Base-by-base conservation (phyloP, 2,888 invertebrate species). In the Acleris literana region DNA sequence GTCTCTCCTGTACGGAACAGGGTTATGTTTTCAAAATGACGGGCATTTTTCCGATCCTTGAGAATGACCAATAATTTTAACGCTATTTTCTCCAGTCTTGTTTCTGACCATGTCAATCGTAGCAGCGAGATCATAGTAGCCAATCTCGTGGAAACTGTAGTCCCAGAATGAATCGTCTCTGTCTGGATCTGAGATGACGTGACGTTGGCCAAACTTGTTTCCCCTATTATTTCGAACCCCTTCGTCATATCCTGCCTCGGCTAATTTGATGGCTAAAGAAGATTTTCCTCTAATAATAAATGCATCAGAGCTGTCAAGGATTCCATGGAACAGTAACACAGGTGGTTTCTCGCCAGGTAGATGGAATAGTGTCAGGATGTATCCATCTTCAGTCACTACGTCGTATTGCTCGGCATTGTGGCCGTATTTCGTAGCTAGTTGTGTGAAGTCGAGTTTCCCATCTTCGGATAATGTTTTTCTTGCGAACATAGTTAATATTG, bases 341-440 rank as follows among this genome's bases (percentile, higher is more conserved):
- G 79, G 76, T 5, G 64, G 63, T 1, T 60, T 67, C 22, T 74
- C 20, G 1, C 79, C 80, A 7, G 69, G 72, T 6, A 84, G 64
- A 16, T 72, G 70, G 57, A 72, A 80, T 0, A 81, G 17, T 5
- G 70, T 73, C 13, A 82, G 68, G 5, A 77, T 74, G 65, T 83
- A 83, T 6, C 78, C 79, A 52, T 84, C 84, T 25, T 79, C 73
- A 4, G 83, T 83, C 11, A 60, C 66, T 4, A 80, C 72, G 2
- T 73, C 56, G 55, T 81, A 69, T 16, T 72, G 69, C 5, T 68
- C 66, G 0, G 74, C 68, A 1, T 16, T n/a, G 43, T 74, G 60
- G 1, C 76, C 76, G 58, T 73, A 71, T 57, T 73, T 72, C 0
- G 6, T 33, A 4, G 76, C 68, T 1, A 80, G 59, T 52, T 72